These are phyloP conservation scores for Ctenopoma kingsleyae DNA, from an alignment of 2,797 vertebrate genomes.

Conservation along the genomic window DNA sequence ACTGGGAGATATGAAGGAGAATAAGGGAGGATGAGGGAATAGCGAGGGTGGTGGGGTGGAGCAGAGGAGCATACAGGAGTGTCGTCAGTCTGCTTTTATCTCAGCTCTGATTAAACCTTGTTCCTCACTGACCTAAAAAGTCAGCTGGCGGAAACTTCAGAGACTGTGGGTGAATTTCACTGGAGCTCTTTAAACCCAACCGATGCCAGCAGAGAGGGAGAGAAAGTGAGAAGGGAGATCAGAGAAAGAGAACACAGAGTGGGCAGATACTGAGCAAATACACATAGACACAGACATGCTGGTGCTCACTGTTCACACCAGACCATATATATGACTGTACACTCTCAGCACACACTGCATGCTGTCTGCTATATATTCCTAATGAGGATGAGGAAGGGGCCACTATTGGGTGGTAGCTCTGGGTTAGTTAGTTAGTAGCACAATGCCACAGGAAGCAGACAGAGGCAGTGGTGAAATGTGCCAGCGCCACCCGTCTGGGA, in stretches of 20 bases:
- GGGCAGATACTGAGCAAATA: conserved; percentile 34
- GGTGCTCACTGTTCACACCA: conserved; percentile 38
- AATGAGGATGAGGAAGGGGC: conserved; percentile 56
- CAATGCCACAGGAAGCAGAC: conserved; percentile 77
- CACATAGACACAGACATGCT: conserved; percentile 22
- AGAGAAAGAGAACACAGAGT: conserved; percentile 61
- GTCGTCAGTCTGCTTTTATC: conserved; percentile 75
- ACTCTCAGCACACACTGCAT: conserved; percentile 18
- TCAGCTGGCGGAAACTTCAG: conserved; percentile 81
- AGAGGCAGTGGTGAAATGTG: conserved; percentile 70
- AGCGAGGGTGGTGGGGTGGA: conserved; percentile 48
- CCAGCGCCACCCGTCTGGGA: conserved; percentile 74
- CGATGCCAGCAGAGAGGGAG: conserved; percentile 49
- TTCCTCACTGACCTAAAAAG: conserved; percentile 82
- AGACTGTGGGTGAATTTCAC: conserved; percentile 68
- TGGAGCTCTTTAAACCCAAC: conserved; percentile 58
- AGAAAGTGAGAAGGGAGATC: conserved; percentile 55
- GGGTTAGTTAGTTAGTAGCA: conserved; percentile 53
- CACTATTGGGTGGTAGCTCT: conserved; percentile 44
- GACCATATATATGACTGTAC: conserved; percentile 31
- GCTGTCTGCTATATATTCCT: conserved; percentile 37
- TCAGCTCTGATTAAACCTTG: conserved; percentile 80
- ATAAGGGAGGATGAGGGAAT: conserved; percentile 36
- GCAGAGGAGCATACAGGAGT: conserved; percentile 57
- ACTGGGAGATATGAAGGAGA: conserved; percentile 43